Percentiles rank a stretch among this genome's conserved stretches.
phyloP scores from a whole-genome alignment of 2,113 vertebrate genomes.

The Corydoras maculifer region DNA sequence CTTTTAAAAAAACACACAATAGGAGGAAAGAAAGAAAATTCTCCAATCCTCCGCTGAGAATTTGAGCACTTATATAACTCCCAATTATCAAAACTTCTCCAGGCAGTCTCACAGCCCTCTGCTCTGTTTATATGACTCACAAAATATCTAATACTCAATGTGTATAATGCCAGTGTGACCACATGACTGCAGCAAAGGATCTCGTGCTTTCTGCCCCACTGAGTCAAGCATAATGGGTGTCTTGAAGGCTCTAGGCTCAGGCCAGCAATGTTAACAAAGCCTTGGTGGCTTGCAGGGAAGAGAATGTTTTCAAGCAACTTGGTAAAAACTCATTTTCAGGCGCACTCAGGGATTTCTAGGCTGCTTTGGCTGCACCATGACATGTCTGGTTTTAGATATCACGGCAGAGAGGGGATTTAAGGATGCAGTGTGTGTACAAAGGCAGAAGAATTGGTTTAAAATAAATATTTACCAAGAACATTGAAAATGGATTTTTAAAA shows the following conservation, averaged over 20 bases:
- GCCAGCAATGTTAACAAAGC: slow-evolving; percentile 75
- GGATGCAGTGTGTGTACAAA: slow-evolving; percentile 24
- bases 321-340: slow-evolving; percentile 74
- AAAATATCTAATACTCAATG: slow-evolving; percentile 74
- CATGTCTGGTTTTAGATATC: slow-evolving; percentile 68
- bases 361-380: slow-evolving; percentile 62
- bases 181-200: slow-evolving; percentile 75
- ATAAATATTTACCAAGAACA: slow-evolving; percentile 13
- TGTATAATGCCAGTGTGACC: slow-evolving; percentile 75
- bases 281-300: slow-evolving; percentile 71
- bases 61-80: slow-evolving; percentile 77
- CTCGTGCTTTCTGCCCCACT: slow-evolving; percentile 76
- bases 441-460: slow-evolving; percentile 24
- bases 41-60: slow-evolving; percentile 71
- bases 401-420: slow-evolving; percentile 46
- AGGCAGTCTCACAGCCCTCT: slow-evolving; percentile 60
- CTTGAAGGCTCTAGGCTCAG: slow-evolving; percentile 73
- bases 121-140: slow-evolving; percentile 74
- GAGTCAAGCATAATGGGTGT: slow-evolving; percentile 74
- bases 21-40: slow-evolving; percentile 42
- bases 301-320: slow-evolving; percentile 67
- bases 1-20: slow-evolving; percentile 70
- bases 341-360: slow-evolving; percentile 60
- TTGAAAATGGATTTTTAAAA: neutral
- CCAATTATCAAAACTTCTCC: slow-evolving; percentile 76